A percentile compares a stretch with the other conserved stretches of the same genome.
phyloP scores from a whole-genome alignment of 2,113 vertebrate genomes.

The Panthera leo region DNA sequence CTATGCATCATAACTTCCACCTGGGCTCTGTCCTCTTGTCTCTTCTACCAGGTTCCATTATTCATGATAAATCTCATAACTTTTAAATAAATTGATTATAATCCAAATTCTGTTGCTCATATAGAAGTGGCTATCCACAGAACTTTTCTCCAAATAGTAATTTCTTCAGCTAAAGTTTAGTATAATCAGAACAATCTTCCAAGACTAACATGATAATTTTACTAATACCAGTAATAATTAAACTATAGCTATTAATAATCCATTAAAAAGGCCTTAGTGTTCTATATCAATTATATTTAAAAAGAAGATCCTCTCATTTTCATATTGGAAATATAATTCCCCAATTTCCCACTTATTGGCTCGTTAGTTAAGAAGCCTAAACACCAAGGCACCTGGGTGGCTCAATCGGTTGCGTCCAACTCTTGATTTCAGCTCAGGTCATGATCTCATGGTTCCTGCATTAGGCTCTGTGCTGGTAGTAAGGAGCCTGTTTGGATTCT shows the following conservation, averaged over 20 bases:
- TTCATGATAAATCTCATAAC: background rate
- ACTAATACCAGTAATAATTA: constrained; percentile 39
- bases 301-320: background rate
- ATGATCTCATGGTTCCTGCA: no score
- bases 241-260: background rate
- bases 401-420: no score
- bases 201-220: background rate
- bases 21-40: background rate
- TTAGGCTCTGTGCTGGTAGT: no score
- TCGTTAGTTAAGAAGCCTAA: constrained; percentile 5
- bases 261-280: constrained; percentile 21
- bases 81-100: constrained; percentile 42
- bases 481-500: no score
- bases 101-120: constrained; percentile 21
- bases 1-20: background rate
- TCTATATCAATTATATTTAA: constrained; percentile 9
- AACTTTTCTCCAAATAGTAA: background rate
- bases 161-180: constrained; percentile 37
- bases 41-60: background rate
- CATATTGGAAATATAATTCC: constrained; percentile 29
- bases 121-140: constrained; percentile 1
- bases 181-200: constrained; percentile 1
- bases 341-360: background rate
- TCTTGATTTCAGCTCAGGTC: no score
- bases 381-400: background rate